Base-by-base conservation (phyloP, 2,888 invertebrate genomes). In the Agrochola macilenta region DNA sequence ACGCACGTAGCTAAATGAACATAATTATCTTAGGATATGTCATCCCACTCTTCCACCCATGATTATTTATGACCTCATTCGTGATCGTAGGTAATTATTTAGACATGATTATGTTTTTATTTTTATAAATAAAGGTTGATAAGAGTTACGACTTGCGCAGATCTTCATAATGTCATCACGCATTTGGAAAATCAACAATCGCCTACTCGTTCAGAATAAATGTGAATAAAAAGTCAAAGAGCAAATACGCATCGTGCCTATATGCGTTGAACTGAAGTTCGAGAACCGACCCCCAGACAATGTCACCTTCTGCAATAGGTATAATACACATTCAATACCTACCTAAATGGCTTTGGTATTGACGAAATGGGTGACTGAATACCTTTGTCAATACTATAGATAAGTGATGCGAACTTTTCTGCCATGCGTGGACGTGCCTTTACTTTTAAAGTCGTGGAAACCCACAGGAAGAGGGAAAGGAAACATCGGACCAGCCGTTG, bases 281-380 rank as follows among this genome's bases (percentile, higher is more conserved):
- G 54, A 68, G 30, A 68, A n/a, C 12, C 43, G 79, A 71, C 82
- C 78, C 74, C 82, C 54, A 82, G 83, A 82, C 83, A 82, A 82
- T 64, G 82, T 82, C 82, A 82, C 82, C 82, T 82, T 82, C 74
- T 68, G 46, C 23, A 76, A 76, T 60, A 43, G 26, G 66, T 52
- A 70, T 52, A 61, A 71, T 69, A 68, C 30, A 71, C 43, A 76
- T 81, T 57, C 20, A 39, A n/a, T 57, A n/a, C 35, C 52, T 23
- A 68, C 52, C 68, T n/a, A 68, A 9, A 69, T 35, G 14, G 58
- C 35, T 71, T 63, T 57, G 14, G 39, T 74, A 43, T 54, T n/a
- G 35, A 39, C 39, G 35, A 30, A 49, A 68, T 58, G 8, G 14
- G 5, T 52, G 39, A 39, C 26, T 69, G 23, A 70, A 78, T 64